Conservation (phyloP, 2,888 invertebrate species). For the Isotomurus palustris region DNA sequence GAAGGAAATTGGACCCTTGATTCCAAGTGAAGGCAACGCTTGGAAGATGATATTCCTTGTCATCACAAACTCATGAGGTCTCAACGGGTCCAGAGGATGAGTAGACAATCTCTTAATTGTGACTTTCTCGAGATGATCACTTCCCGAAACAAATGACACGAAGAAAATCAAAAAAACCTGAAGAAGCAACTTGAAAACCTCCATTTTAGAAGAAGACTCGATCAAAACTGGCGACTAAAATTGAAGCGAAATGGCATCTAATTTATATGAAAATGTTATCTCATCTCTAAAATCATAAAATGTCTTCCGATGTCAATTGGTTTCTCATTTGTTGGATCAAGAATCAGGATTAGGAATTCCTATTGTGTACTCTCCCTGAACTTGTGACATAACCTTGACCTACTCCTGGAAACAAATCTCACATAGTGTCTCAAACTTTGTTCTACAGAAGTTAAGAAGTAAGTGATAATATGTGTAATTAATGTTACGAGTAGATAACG, state of each 20-base stretch:
- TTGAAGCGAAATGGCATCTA: no score
- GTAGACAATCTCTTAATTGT: not conserved
- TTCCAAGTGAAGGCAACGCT: not conserved
- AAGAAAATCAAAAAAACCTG: not conserved
- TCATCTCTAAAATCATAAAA: no score
- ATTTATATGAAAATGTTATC: no score
- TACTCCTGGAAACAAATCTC: not conserved
- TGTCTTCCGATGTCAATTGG: no score
- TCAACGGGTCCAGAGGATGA: not conserved
- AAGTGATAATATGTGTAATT: no score
- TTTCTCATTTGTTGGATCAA: no score
- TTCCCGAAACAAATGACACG: not conserved
- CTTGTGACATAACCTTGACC: conserved; percentile 14
- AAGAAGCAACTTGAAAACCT: not conserved
- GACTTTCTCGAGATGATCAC: not conserved
- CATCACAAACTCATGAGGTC: not conserved
- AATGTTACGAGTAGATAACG: no score
- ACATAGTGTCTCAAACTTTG: no score
- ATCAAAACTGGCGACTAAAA: no score
- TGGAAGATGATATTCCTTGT: not conserved
- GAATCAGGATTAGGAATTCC: no score
- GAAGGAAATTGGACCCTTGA: not conserved
- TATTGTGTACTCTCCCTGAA: not conserved
- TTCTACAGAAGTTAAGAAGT: no score
- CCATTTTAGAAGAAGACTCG: no score